Evolutionary conservation across 1,140 invertebrate genomes (phyloP).

Genomic region (Cydia fagiglandana): DNA sequence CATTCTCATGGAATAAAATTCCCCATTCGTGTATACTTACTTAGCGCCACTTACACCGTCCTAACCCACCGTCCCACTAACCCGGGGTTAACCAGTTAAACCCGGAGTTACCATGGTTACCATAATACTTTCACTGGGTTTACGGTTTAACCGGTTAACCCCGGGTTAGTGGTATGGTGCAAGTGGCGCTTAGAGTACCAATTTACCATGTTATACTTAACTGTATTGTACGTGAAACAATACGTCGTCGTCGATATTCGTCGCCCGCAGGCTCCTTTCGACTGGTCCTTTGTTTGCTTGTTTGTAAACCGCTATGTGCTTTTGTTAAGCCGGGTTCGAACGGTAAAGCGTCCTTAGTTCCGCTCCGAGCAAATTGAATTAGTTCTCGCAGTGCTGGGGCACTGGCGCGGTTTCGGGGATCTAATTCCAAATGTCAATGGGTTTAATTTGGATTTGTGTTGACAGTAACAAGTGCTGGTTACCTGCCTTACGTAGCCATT

Average conservation of each 20-base stretch:
- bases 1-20: too few species aligned
- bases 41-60: too few species aligned
- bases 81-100: too few species aligned
- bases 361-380: constrained; percentile 67
- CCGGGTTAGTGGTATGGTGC: too few species aligned
- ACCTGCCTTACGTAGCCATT: neutral
- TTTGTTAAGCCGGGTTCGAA: constrained; percentile 43
- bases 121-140: too few species aligned
- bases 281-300: constrained; percentile 47
- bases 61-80: too few species aligned
- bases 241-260: constrained; percentile 31
- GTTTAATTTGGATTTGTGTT: constrained; percentile 68
- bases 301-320: constrained; percentile 40
- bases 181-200: neutral
- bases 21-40: neutral
- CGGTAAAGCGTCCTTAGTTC: constrained; percentile 42
- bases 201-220: constrained; percentile 2
- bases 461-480: constrained; percentile 23
- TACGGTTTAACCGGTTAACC: too few species aligned
- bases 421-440: constrained; percentile 67
- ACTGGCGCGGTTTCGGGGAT: constrained; percentile 46
- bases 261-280: constrained; percentile 38
- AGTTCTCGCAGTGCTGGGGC: constrained; percentile 45
- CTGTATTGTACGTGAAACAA: constrained; percentile 27
- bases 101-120: too few species aligned